Percentiles rank a stretch among this genome's conserved stretches.
Conservation (phyloP, 1,140 invertebrate genomes). For the Batillaria attramentaria region DNA sequence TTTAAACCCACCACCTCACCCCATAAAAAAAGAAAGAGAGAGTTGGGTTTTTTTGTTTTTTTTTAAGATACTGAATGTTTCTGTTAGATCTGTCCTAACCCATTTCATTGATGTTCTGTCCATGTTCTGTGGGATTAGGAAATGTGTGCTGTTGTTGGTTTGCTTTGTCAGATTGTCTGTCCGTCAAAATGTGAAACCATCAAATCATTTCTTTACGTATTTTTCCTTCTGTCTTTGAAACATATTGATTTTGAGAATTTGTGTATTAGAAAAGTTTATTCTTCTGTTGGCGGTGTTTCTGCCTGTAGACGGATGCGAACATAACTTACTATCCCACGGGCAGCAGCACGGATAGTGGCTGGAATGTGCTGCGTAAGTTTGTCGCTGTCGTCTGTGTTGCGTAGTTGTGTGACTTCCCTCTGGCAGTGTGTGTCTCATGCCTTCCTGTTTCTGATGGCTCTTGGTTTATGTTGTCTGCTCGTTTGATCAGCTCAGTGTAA, state of each 20-base stretch:
- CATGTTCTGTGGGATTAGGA: no score
- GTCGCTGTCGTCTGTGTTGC: slow-evolving; percentile 29
- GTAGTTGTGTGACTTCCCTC: neutral
- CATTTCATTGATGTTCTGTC: no score
- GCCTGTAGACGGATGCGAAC: slow-evolving; percentile 34
- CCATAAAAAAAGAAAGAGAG: no score
- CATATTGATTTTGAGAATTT: slow-evolving; percentile 2
- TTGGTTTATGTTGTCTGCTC: slow-evolving; percentile 9
- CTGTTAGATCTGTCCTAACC: no score
- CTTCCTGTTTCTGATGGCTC: neutral
- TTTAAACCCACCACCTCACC: no score
- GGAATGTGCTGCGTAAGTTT: slow-evolving; percentile 57
- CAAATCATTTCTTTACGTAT: no score
- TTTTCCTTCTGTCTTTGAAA: no score
- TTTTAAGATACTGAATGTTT: no score
- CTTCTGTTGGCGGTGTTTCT: slow-evolving; percentile 1
- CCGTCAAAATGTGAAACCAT: no score
- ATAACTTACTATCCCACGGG: slow-evolving; percentile 46
- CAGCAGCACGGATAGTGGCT: slow-evolving; percentile 63
- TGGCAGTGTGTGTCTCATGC: slow-evolving; percentile 18
- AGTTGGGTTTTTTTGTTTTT: no score
- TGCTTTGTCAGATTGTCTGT: no score
- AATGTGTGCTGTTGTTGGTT: no score
- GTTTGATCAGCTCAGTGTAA: neutral
- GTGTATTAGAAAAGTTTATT: neutral